Percentiles rank a stretch among this genome's conserved stretches.
Conservation (phyloP, 2,797 vertebrate genomes). For the Falco cherrug region DNA sequence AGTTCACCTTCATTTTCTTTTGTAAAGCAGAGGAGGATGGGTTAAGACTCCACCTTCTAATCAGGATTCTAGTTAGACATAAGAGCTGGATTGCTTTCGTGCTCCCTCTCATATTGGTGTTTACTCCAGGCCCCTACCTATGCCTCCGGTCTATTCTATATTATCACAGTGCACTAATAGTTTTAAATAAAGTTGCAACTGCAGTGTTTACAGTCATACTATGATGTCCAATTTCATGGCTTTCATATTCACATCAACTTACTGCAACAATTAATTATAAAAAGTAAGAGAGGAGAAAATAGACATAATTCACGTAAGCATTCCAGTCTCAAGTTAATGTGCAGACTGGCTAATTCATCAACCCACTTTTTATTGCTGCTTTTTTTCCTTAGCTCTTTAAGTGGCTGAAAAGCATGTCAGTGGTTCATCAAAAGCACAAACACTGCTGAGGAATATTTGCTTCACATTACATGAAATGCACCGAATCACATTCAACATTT, state of each 20-base stretch:
- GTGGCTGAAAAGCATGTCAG: not conserved
- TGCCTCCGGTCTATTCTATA: not conserved
- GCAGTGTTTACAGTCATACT: not conserved
- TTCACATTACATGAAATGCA: not conserved
- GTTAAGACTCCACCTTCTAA: not conserved
- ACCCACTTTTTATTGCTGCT: not conserved
- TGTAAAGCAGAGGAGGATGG: not conserved
- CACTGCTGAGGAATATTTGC: not conserved
- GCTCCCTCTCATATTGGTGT: accelerated
- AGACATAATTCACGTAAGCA: not conserved
- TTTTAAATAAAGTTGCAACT: not conserved
- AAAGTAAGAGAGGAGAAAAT: not conserved
- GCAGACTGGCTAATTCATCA: not conserved
- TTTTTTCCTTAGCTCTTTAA: not conserved
- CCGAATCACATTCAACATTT: not conserved
- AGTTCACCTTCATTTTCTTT: not conserved
- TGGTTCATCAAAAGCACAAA: not conserved
- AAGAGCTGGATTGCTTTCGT: not conserved
- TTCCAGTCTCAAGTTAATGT: not conserved
- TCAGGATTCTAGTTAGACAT: not conserved
- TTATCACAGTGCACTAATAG: not conserved
- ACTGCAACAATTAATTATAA: not conserved
- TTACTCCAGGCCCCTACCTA: accelerated
- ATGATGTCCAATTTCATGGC: not conserved
- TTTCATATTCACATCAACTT: not conserved